Conservation (phyloP, 2,797 vertebrate species). For the Hozukius guyotensis region DNA sequence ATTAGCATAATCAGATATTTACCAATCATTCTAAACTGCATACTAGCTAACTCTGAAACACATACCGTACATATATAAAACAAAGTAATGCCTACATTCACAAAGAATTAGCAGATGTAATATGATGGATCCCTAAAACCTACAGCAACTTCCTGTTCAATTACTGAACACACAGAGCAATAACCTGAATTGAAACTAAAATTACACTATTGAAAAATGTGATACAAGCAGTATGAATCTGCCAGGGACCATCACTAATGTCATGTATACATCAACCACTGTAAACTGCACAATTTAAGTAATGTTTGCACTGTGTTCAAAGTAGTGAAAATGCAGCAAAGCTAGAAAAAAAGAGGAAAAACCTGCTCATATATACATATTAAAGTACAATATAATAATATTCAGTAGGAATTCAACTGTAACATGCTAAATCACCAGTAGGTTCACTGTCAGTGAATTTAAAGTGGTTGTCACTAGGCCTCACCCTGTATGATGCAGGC, state of each 20-base stretch:
- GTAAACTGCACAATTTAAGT: background rate
- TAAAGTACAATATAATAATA: background rate
- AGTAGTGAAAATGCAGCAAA: background rate
- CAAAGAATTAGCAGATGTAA: background rate
- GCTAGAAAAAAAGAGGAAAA: background rate
- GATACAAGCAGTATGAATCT: background rate
- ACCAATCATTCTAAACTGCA: background rate
- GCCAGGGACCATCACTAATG: background rate
- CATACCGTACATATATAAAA: background rate
- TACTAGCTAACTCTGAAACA: background rate
- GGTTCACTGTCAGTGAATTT: background rate
- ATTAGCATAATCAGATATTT: background rate
- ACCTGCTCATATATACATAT: background rate
- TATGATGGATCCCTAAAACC: background rate
- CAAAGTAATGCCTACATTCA: background rate
- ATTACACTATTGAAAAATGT: background rate
- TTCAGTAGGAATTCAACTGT: background rate
- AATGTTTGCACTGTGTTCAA: background rate
- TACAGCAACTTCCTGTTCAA: background rate
- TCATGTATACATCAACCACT: background rate
- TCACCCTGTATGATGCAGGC: conserved; percentile 96
- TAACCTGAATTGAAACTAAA: background rate
- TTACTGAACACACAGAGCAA: background rate
- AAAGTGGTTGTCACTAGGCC: background rate
- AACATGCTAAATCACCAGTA: background rate